Evolutionary conservation across 2,888 invertebrate species (phyloP), one percentile per base, ranked within the genome.

Genomic region (Trisateles emortualis): DNA sequence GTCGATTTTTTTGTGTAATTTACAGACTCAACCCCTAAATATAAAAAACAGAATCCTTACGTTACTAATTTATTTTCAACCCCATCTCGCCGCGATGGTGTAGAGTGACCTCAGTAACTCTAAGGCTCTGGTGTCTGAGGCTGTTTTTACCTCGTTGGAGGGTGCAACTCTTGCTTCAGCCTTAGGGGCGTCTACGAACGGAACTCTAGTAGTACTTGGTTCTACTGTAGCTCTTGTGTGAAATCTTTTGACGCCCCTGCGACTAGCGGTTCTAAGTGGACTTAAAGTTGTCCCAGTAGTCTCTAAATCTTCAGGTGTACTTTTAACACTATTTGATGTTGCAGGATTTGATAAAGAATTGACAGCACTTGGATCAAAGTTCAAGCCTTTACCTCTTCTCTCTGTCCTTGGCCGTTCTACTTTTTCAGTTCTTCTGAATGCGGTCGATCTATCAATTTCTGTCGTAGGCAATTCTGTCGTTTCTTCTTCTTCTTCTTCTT

Each of bases 41-140:
- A 78, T 76, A 79, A 78, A n/a, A 77, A 69, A 72, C 64, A 69
- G 58, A 67, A 64, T 64, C 65, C 74, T 70, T 74, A 74, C 45
- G 72, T 54, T 33, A 57, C 55, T 68, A 68, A 42, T 56, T 59
- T 52, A 59, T 49, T 58, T 58, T 88, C 86, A 93, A 72, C 96
- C 96, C 95, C 97, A 97, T 88, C 95, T 95, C 14, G 97, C 96
- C 51, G 97, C 97, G 81, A 97, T 95, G 60, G 96, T 95, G 87
- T 97, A 97, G 52, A 97, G 92, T 61, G 97, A 97, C 88, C 96
- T 95, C 78, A 97, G 94, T 68, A 97, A 90, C 86, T 97, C 97
- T 72, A 97, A 89, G 10, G 97, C 97, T 83, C 97, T 94, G 16
- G 95, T 95, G 76, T 97, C 97, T 10, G 97, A 95, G 46, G 94